Evolutionary conservation across 1,140 invertebrate species (phyloP).

Genomic region (Zaprionus nigranus): DNA sequence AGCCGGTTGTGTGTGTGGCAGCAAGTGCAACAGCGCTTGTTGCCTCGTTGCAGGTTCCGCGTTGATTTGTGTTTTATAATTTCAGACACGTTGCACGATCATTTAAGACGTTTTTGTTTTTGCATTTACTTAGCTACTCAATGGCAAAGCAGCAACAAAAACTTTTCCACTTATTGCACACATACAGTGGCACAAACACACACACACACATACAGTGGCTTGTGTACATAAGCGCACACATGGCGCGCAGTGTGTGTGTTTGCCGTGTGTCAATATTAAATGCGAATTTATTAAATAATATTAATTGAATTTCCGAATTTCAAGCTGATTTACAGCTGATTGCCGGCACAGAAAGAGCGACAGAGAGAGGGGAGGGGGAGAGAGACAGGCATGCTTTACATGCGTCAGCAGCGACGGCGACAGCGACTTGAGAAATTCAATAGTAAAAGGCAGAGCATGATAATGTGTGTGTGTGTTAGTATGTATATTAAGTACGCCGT

Average conservation of each 20-base stretch:
- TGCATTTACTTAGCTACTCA: slow-evolving; percentile 34
- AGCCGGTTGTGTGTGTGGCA: slow-evolving; percentile 40
- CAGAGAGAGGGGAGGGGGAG: background rate
- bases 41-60: slow-evolving; percentile 60
- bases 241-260: slow-evolving; percentile 28
- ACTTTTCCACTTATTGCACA: slow-evolving; percentile 60
- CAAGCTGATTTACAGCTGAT: slow-evolving; percentile 70
- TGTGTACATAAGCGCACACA: slow-evolving; percentile 24
- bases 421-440: slow-evolving; percentile 68
- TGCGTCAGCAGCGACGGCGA: slow-evolving; percentile 55
- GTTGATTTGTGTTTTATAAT: slow-evolving; percentile 77
- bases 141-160: slow-evolving; percentile 49
- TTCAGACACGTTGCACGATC: slow-evolving; percentile 77
- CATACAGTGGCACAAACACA: background rate
- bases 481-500: slow-evolving; percentile 37
- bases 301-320: slow-evolving; percentile 64
- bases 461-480: slow-evolving; percentile 45
- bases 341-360: slow-evolving; percentile 12
- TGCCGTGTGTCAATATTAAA: slow-evolving; percentile 54
- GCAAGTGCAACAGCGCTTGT: slow-evolving; percentile 60
- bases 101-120: slow-evolving; percentile 31
- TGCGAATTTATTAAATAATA: slow-evolving; percentile 69
- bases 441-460: slow-evolving; percentile 70
- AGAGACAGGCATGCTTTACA: slow-evolving; percentile 54
- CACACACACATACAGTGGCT: background rate